Evolutionary conservation across 2,888 invertebrate species (phyloP).

Genomic region (Geotrupes spiniger): DNA sequence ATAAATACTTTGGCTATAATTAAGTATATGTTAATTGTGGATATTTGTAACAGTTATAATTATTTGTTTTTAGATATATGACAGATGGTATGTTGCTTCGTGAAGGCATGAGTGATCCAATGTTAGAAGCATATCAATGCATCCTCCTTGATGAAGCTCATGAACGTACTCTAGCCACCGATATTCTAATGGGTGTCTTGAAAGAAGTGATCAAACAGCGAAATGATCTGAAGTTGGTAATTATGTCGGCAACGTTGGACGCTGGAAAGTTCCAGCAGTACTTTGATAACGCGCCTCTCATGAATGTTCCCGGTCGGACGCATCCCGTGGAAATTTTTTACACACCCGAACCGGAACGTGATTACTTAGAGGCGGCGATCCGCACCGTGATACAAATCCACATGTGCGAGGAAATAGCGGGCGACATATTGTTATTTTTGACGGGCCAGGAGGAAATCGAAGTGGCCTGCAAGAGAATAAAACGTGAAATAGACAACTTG

Average conservation of each 20-base stretch:
- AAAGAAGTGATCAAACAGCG: slow-evolving; percentile 96
- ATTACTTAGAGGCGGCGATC: slow-evolving; percentile 98
- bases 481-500: slow-evolving; percentile 91
- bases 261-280: slow-evolving; percentile 99
- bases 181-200: slow-evolving; percentile 97
- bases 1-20: no score
- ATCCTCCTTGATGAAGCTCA: slow-evolving; percentile 98
- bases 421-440: slow-evolving; percentile 86
- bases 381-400: slow-evolving; percentile 94
- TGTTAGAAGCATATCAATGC: slow-evolving; percentile 94
- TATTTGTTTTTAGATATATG: slow-evolving; percentile 70
- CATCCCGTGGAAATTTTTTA: slow-evolving; percentile 98
- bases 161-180: slow-evolving; percentile 96
- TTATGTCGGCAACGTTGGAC: slow-evolving; percentile 99
- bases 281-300: slow-evolving; percentile 96
- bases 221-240: slow-evolving; percentile 89
- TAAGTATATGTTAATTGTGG: no score
- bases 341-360: slow-evolving; percentile 96
- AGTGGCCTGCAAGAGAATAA: slow-evolving; percentile 97
- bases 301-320: slow-evolving; percentile 97
- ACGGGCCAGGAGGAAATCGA: slow-evolving; percentile 91
- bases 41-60: not conserved
- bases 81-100: slow-evolving; percentile 99
- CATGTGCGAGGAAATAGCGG: slow-evolving; percentile 89
- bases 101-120: slow-evolving; percentile 99